Conservation (phyloP, 2,113 vertebrate genomes). For the Setophaga kirtlandii region DNA sequence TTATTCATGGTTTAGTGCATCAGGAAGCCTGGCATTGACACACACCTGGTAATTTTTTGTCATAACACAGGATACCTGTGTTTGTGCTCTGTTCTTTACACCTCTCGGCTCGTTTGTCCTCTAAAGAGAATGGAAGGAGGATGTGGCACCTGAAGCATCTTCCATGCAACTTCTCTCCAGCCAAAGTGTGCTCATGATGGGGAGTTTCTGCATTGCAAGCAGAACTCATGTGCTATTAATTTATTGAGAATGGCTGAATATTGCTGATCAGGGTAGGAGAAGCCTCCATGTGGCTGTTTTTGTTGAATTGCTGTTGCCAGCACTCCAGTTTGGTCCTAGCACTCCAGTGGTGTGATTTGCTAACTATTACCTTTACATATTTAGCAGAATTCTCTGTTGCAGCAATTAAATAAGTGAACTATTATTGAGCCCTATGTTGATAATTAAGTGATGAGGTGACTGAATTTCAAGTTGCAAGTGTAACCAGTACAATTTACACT, state of each 20-base stretch:
- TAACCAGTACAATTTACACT: neutral
- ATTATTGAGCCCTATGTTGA: neutral
- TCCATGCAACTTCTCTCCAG: neutral
- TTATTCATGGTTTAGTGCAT: neutral
- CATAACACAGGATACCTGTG: neutral
- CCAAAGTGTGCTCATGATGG: neutral
- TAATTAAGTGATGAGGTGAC: neutral
- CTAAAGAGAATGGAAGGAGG: neutral
- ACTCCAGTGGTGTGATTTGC: neutral
- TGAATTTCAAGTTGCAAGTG: neutral
- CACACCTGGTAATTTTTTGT: neutral
- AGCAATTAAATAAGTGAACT: neutral
- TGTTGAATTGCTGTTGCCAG: neutral
- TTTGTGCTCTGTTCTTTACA: neutral
- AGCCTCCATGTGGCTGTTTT: neutral
- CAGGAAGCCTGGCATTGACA: neutral
- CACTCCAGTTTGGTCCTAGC: neutral
- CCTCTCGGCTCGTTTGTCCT: neutral
- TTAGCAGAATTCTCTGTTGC: neutral
- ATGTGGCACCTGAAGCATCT: neutral
- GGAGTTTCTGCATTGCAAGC: neutral
- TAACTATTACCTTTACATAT: neutral
- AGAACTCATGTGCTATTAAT: neutral
- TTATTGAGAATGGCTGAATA: neutral
- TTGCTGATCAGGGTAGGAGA: neutral